phyloP scores from a whole-genome alignment of 2,113 vertebrate genomes.

The Stomatorhinus ivindoensis region DNA sequence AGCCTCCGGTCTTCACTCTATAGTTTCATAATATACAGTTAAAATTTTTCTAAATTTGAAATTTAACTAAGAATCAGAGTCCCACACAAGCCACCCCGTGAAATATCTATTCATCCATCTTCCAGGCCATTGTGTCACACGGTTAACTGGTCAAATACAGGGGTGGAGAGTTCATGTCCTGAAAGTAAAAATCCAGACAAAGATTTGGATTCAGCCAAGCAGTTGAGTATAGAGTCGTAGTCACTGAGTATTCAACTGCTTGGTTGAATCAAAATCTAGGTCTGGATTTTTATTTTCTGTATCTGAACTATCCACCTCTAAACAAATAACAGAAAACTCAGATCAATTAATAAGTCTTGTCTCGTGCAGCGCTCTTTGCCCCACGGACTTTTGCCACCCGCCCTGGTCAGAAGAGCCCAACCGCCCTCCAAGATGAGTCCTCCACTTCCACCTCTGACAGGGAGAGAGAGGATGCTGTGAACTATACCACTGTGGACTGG shows the following conservation, averaged over 20 bases:
- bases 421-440: constrained; percentile 70
- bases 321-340: background rate
- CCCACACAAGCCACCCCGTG: background rate
- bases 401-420: constrained; percentile 85
- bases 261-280: background rate
- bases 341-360: background rate
- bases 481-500: constrained; percentile 94
- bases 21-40: background rate
- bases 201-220: background rate
- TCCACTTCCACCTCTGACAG: constrained; percentile 35
- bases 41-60: background rate
- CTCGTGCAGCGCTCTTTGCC: constrained; percentile 75
- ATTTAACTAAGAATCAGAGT: background rate
- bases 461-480: constrained; percentile 76
- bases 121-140: background rate
- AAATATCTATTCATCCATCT: background rate
- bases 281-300: background rate
- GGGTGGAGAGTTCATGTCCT: background rate
- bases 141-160: background rate
- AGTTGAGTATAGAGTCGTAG: background rate
- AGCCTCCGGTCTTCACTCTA: background rate
- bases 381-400: constrained; percentile 79
- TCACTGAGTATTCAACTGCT: background rate
- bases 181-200: background rate
- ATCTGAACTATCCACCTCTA: background rate